These are phyloP conservation scores for Apotomis capreana DNA, from an alignment of 2,888 invertebrate genomes.

Conservation along the genomic window DNA sequence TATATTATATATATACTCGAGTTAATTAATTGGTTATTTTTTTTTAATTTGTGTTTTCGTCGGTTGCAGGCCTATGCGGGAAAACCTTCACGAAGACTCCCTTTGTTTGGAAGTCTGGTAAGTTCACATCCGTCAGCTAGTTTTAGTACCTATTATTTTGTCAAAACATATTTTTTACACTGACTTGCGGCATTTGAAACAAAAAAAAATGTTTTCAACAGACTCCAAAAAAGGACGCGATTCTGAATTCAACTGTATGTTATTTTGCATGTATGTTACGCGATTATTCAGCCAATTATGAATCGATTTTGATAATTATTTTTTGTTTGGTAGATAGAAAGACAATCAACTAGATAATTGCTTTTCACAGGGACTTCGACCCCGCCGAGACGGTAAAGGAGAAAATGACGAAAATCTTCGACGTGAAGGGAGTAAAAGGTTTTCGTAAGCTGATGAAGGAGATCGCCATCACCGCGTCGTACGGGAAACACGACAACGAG, in stretches of 20 bases:
- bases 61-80: conserved; percentile 87
- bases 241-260: no score
- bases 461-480: conserved; percentile 96
- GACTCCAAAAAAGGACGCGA: no score
- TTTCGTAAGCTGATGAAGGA: conserved; percentile 93
- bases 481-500: conserved; percentile 97
- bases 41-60: conserved; percentile 43
- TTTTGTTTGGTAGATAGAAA: no score
- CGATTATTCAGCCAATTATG: no score
- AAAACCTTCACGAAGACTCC: conserved; percentile 88
- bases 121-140: conserved; percentile 55
- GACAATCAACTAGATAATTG: neutral
- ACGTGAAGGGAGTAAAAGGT: conserved; percentile 93
- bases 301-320: no score
- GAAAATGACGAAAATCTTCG: conserved; percentile 93
- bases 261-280: no score
- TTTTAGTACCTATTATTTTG: conserved; percentile 11
- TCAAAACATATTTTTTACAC: neutral
- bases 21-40: conserved; percentile 11
- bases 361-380: conserved; percentile 89
- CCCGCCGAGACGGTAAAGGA: conserved; percentile 94
- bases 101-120: conserved; percentile 92
- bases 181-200: no score
- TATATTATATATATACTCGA: neutral
- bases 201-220: no score